These are phyloP conservation scores for Acleris emargana DNA, from an alignment of 2,888 invertebrate genomes.

Conservation along the genomic window DNA sequence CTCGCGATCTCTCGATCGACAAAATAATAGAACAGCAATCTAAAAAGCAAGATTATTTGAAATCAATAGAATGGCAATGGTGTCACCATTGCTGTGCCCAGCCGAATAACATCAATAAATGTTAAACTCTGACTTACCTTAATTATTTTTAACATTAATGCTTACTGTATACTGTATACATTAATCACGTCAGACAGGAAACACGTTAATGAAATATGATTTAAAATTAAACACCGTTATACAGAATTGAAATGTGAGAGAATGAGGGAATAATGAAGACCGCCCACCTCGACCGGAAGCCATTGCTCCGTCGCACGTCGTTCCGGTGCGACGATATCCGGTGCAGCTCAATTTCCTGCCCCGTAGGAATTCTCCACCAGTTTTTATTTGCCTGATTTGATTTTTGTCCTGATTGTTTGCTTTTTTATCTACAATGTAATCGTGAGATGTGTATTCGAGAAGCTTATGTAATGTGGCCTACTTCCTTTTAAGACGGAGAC, in stretches of 20 bases:
- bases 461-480: slow-evolving; percentile 7
- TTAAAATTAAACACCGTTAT: slow-evolving; percentile 39
- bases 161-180: background rate
- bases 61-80: too few relatives aligned
- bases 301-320: slow-evolving; percentile 73
- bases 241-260: slow-evolving; percentile 56
- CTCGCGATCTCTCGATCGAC: too few relatives aligned
- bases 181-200: slow-evolving; percentile 5
- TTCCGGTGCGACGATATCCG: slow-evolving; percentile 81
- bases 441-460: slow-evolving; percentile 30
- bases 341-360: slow-evolving; percentile 79
- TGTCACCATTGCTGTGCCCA: too few relatives aligned
- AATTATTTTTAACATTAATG: too few relatives aligned
- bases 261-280: slow-evolving; percentile 69
- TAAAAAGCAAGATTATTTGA: too few relatives aligned
- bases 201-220: slow-evolving; percentile 9
- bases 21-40: too few relatives aligned
- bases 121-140: too few relatives aligned
- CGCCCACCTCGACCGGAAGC: slow-evolving; percentile 73
- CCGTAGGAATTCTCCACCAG: slow-evolving; percentile 65
- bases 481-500: slow-evolving; percentile 2
- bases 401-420: slow-evolving; percentile 60
- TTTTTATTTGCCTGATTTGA: slow-evolving; percentile 73
- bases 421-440: slow-evolving; percentile 53
- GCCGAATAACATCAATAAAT: too few relatives aligned